These are phyloP conservation scores for Neodon shergylaensis DNA, from an alignment of 2,113 vertebrate species.

Conservation along the genomic window DNA sequence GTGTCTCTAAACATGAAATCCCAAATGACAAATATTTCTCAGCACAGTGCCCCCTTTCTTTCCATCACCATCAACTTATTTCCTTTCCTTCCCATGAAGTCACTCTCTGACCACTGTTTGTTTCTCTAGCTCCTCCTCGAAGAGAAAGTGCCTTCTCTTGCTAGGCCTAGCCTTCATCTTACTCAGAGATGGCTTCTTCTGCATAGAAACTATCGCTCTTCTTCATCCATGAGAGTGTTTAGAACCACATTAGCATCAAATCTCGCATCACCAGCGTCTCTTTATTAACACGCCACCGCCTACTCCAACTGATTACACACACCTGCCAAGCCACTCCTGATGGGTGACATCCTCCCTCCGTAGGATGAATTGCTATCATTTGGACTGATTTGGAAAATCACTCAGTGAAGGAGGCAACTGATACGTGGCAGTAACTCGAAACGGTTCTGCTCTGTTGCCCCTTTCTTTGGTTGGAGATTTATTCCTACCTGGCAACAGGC, in stretches of 20 bases:
- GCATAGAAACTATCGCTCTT: neutral
- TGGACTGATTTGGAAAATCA: constrained; percentile 60
- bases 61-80: neutral
- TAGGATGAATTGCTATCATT: neutral
- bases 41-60: neutral
- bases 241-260: neutral
- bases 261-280: neutral
- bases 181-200: neutral
- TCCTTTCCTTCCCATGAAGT: neutral
- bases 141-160: neutral
- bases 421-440: constrained; percentile 43
- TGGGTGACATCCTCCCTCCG: neutral
- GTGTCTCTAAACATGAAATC: neutral
- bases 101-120: neutral
- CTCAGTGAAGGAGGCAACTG: constrained; percentile 8
- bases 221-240: neutral
- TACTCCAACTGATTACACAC: neutral
- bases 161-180: neutral
- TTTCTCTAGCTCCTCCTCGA: neutral
- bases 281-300: neutral
- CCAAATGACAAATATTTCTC: neutral
- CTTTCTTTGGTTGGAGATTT: constrained; percentile 35
- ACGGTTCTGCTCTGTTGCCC: neutral
- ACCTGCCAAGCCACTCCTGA: constrained; percentile 26
- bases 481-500: neutral